Base-by-base conservation (phyloP, 2,888 invertebrate genomes). In the Timema cristinae region DNA sequence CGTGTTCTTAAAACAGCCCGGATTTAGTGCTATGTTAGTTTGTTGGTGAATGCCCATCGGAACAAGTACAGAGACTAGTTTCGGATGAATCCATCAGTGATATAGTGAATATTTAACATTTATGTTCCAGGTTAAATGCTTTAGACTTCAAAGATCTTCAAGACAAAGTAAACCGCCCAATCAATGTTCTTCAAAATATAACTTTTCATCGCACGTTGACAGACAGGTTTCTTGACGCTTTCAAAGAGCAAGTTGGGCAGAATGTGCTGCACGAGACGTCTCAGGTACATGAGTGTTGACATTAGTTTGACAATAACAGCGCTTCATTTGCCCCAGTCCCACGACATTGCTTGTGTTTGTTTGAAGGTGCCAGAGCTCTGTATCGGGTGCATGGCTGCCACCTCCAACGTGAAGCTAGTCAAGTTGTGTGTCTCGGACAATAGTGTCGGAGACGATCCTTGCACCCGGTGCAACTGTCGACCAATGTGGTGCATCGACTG, bases 401-500 rank as follows among this genome's bases (percentile, higher is more conserved):
- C 82, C 47, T 90, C 96, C 0, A 91, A 94, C 81, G 90, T 92
- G 68, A 96, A 94, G 82, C 85, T 94, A 71, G 86, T 86, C 76
- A 91, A 90, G 78, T 87, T 86, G 71, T 96, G 94, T 80, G 81
- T 79, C 49, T 81, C 94, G 79, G 81, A 79, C 48, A 81, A 84
- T 15, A 82, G 82, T 70, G 76, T 80, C 7, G 84, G 84, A 15
- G 79, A 79, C 52, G 79, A 81, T 73, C 79, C 77, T 6, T 90
- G 90, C 78, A 80, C 79, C 15, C 83, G 81, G 69, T 93, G 92
- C 79, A 89, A 88, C 79, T 93, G 92, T 80, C 89, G 93, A 70
- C 95, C 94, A 48, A 90, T 95, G 88, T 96, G 96, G 95, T 97
- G 96, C 83, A 83, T 88, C 47, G 88, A 91, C 76, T 97, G 94